phyloP scores from a whole-genome alignment of 2,888 invertebrate genomes.

The Liodrosophila aerea region DNA sequence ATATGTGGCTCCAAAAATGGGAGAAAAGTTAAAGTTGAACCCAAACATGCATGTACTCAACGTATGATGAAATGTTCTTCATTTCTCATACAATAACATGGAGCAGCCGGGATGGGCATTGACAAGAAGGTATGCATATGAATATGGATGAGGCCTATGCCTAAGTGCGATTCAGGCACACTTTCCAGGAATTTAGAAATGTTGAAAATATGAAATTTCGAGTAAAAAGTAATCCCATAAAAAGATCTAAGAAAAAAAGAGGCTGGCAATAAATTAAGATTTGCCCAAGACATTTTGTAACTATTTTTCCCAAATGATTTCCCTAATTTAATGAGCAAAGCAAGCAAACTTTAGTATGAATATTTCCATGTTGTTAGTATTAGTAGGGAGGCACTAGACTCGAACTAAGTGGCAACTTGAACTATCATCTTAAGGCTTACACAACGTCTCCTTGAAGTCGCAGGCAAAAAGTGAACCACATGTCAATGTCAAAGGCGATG shows the following conservation, averaged over 20 bases:
- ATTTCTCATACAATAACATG: conserved; percentile 59
- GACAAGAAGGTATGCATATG: conserved; percentile 4
- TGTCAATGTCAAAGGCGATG: conserved; percentile 75
- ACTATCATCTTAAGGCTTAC: conserved; percentile 30
- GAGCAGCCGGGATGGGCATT: conserved; percentile 25
- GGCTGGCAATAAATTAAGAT: too few species aligned
- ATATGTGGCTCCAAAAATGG: conserved; percentile 28
- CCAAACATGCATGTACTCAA: conserved; percentile 2
- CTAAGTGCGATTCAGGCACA: background rate
- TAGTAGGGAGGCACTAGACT: conserved; percentile 1
- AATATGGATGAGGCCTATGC: background rate
- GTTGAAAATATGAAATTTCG: too few species aligned
- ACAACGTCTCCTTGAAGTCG: conserved; percentile 16
- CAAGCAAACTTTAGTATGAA: too few species aligned
- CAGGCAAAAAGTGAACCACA: conserved; percentile 54
- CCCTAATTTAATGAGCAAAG: too few species aligned
- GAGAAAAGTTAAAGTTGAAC: conserved; percentile 54
- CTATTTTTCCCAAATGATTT: too few species aligned
- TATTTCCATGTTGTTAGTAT: too few species aligned
- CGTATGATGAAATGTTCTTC: conserved; percentile 59
- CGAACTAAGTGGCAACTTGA: conserved; percentile 15
- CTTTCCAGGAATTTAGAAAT: too few species aligned
- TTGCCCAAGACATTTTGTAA: too few species aligned
- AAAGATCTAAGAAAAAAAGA: too few species aligned
- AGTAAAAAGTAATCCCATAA: too few species aligned